A percentile compares a stretch with the other conserved stretches of the same genome.
Evolutionary conservation across 2,888 invertebrate species (phyloP).

Genomic region (Protophormia terraenovae): DNA sequence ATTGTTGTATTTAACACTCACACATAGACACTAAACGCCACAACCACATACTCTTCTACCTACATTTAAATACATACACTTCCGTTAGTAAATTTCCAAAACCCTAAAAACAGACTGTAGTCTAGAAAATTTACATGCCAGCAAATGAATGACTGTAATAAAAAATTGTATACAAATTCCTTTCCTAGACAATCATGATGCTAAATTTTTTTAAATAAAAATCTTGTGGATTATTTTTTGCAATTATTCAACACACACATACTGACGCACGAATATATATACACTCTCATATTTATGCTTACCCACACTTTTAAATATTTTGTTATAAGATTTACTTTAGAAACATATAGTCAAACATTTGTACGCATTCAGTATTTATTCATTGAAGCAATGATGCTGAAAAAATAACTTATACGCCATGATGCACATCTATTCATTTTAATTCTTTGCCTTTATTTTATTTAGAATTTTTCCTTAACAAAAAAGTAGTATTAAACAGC

Average conservation of each 20-base stretch:
- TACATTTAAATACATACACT: neutral
- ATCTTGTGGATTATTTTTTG: conserved; percentile 12
- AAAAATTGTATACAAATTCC: conserved; percentile 16
- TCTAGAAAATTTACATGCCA: conserved; percentile 34
- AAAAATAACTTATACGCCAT: conserved; percentile 68
- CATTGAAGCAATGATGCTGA: conserved; percentile 68
- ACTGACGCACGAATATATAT: neutral
- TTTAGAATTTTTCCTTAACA: neutral
- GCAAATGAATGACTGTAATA: conserved; percentile 12
- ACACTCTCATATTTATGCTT: neutral
- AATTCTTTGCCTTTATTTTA: conserved; percentile 37
- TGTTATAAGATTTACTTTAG: conserved; percentile 24
- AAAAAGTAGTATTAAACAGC: conserved; percentile 5
- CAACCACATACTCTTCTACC: neutral
- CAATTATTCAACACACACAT: neutral
- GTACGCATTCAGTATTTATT: conserved; percentile 21
- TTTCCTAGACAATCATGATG: conserved; percentile 24
- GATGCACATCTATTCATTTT: conserved; percentile 54
- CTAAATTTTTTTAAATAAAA: conserved; percentile 12
- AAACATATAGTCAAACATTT: neutral
- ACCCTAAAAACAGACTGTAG: neutral
- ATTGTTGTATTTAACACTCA: neutral
- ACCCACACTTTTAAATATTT: neutral
- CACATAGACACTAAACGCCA: neutral
- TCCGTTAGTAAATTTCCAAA: no score